Conservation (phyloP, 2,888 invertebrate genomes). For the Tiliacea aurago region DNA sequence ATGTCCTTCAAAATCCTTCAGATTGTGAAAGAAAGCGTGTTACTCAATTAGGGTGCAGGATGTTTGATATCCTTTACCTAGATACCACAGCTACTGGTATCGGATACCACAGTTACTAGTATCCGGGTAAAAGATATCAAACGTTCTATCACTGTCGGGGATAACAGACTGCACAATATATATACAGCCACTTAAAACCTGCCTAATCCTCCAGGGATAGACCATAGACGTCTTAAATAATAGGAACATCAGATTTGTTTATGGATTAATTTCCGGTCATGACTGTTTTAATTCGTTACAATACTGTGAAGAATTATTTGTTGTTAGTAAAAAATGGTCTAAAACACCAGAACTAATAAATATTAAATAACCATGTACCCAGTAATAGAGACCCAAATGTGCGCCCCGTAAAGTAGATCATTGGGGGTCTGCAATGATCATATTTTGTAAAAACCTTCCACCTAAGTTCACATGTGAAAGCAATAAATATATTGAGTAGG, state of each 20-base stretch:
- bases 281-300: constrained; percentile 9
- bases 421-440: no score
- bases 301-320: not conserved
- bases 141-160: not conserved
- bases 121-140: constrained; percentile 1
- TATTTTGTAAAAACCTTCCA: no score
- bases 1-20: not conserved
- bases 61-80: no score
- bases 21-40: not conserved
- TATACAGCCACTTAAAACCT: not conserved
- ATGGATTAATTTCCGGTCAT: not conserved
- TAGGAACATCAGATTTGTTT: not conserved
- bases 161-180: not conserved
- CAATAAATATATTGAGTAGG: no score
- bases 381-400: not conserved
- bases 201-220: not conserved
- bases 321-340: not conserved
- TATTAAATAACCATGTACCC: constrained; percentile 3
- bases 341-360: not conserved
- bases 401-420: not conserved
- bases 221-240: not conserved
- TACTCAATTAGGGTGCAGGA: not conserved
- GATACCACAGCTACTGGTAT: no score
- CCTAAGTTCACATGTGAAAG: no score
- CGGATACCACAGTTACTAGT: no score